Percentiles rank a stretch among this genome's conserved stretches.
Evolutionary conservation across 92 coral and sea anemone genomes (phyloP).

Genomic region (Phenganax stokvisi): DNA sequence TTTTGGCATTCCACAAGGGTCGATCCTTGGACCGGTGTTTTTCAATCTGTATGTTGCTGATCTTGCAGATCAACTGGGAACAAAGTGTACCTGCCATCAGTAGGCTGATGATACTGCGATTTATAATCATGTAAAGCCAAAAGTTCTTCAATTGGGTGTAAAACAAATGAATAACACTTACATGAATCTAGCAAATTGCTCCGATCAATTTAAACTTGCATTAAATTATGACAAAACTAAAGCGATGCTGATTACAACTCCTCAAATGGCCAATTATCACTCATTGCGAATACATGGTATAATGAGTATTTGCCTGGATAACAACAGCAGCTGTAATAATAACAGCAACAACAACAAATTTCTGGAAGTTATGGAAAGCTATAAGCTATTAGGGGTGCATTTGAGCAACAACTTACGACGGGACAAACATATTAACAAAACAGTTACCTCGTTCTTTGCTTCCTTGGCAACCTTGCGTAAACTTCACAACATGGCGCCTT

Average conservation of each 20-base stretch:
- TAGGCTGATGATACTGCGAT: conserved; percentile 36
- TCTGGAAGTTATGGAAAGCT: conserved; percentile 14
- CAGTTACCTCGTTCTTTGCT: conserved; percentile 36
- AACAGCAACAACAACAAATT: conserved; percentile 1
- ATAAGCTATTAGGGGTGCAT: conserved; percentile 32
- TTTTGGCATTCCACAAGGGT: conserved; percentile 32
- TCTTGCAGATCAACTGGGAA: conserved; percentile 14
- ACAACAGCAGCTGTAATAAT: neutral
- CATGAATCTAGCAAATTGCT: conserved; percentile 33
- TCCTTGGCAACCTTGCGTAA: conserved; percentile 42
- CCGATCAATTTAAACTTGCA: conserved; percentile 33
- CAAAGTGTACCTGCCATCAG: conserved; percentile 37
- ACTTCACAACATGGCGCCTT: conserved; percentile 39
- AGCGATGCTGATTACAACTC: conserved; percentile 41
- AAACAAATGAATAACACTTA: conserved; percentile 20
- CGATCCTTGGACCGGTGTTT: conserved; percentile 38
- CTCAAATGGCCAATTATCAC: conserved; percentile 44
- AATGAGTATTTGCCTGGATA: neutral
- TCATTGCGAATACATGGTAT: conserved; percentile 18
- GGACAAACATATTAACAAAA: conserved; percentile 41
- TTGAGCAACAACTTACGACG: conserved; percentile 34
- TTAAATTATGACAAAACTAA: conserved; percentile 35
- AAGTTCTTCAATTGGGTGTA: conserved; percentile 23
- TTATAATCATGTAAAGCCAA: conserved; percentile 24
- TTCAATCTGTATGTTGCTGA: conserved; percentile 43